Evolutionary conservation across 2,797 vertebrate genomes (phyloP).

Genomic region (Amblyraja radiata): DNA sequence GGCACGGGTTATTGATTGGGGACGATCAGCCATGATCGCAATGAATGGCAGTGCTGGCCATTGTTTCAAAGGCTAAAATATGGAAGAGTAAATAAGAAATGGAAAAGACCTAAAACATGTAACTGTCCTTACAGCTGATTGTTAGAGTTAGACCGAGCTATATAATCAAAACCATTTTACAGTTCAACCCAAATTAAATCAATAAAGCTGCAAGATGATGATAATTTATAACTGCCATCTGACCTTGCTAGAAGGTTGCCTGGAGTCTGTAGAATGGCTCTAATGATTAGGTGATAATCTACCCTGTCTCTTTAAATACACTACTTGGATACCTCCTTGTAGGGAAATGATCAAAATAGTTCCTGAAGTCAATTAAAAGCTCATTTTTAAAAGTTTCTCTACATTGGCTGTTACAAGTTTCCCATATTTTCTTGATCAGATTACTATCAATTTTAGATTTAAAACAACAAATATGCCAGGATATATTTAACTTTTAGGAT

Average conservation of each 20-base stretch:
- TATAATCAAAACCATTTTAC: neutral
- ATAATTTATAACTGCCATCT: neutral
- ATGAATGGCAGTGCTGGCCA: no score
- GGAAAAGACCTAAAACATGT: neutral
- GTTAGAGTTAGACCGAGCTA: neutral
- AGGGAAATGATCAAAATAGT: neutral
- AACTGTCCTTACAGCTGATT: neutral
- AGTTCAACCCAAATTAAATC: neutral
- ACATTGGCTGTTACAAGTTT: neutral
- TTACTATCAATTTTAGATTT: neutral
- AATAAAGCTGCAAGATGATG: neutral
- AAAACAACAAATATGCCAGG: neutral
- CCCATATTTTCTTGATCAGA: neutral
- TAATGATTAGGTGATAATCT: conserved; percentile 8
- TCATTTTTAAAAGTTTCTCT: neutral
- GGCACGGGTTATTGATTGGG: no score
- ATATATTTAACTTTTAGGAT: neutral
- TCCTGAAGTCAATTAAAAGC: neutral
- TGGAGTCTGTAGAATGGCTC: neutral
- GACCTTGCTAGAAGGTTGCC: neutral
- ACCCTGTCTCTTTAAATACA: neutral
- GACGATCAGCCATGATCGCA: no score
- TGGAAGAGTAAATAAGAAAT: neutral
- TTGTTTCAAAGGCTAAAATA: neutral
- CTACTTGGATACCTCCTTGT: neutral